phyloP scores from a whole-genome alignment of 2,113 vertebrate genomes.

The Ictidomys tridecemlineatus region DNA sequence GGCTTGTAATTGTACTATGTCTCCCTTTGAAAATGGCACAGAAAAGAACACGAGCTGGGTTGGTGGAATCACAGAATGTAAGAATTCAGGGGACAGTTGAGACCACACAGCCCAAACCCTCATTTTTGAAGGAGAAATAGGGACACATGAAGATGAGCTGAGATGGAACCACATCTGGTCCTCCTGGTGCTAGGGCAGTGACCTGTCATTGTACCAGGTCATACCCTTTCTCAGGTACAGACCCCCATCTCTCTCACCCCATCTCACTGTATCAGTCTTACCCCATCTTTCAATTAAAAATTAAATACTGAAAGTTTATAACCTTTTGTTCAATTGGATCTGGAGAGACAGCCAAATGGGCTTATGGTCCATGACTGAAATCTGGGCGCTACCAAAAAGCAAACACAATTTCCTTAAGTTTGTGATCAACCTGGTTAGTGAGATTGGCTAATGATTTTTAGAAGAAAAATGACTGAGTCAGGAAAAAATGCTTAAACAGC shows the following conservation, averaged over 20 bases:
- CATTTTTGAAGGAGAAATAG: background rate
- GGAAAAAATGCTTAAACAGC: slow-evolving; percentile 11
- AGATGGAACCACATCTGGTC: background rate
- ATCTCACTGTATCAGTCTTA: background rate
- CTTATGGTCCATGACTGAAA: background rate
- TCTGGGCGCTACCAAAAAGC: background rate
- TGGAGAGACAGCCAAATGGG: background rate
- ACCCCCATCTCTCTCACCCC: background rate
- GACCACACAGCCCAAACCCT: background rate
- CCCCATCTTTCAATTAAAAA: slow-evolving; percentile 7
- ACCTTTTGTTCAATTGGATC: background rate
- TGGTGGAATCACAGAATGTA: background rate
- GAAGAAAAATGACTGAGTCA: slow-evolving; percentile 29
- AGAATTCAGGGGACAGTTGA: background rate
- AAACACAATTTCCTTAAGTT: slow-evolving; percentile 22
- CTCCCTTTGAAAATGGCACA: slow-evolving; percentile 48
- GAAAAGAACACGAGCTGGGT: background rate
- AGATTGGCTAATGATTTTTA: background rate
- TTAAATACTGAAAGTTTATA: background rate
- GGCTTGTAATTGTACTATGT: background rate
- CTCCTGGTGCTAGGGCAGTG: fast-evolving
- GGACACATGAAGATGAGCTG: background rate
- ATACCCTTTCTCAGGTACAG: background rate
- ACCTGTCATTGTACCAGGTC: background rate
- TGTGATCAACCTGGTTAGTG: slow-evolving; percentile 15